Conservation (phyloP, 1,140 invertebrate genomes). For the Zelostemma sp. region DNA sequence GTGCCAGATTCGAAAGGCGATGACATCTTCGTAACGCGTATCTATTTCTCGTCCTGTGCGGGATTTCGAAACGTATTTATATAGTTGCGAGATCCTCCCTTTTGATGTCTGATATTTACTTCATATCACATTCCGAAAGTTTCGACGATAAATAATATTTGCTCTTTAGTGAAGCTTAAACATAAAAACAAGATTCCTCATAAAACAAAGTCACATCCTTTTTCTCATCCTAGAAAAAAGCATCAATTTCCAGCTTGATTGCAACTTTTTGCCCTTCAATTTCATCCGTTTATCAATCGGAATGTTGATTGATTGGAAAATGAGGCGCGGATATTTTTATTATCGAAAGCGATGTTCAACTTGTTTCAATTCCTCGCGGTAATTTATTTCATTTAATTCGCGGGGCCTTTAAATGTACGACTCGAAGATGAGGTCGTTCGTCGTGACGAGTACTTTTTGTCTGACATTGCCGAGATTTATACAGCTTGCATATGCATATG, state of each 20-base stretch:
- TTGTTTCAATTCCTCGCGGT: neutral
- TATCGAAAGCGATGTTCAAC: neutral
- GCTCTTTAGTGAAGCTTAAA: too few species aligned
- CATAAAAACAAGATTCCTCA: too few species aligned
- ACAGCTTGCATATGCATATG: constrained; percentile 37
- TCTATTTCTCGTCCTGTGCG: constrained; percentile 3
- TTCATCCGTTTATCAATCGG: too few species aligned
- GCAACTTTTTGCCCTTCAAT: too few species aligned
- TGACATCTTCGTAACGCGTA: constrained; percentile 8
- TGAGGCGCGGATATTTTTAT: too few species aligned
- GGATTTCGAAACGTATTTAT: neutral
- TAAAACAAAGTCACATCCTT: too few species aligned
- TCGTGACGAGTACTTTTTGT: constrained; percentile 44
- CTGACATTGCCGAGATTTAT: constrained; percentile 46
- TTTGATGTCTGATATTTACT: constrained; percentile 2
- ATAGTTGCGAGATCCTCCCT: constrained; percentile 1
- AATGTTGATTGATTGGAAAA: too few species aligned
- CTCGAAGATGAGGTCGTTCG: constrained; percentile 37
- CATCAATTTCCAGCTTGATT: too few species aligned
- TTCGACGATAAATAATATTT: neutral
- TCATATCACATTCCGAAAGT: neutral
- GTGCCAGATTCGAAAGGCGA: constrained; percentile 6
- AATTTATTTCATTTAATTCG: constrained; percentile 42
- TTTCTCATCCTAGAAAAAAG: too few species aligned
- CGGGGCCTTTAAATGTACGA: constrained; percentile 22